Evolutionary conservation across 2,797 vertebrate genomes (phyloP).

Genomic region (Leptoclinus maculatus): DNA sequence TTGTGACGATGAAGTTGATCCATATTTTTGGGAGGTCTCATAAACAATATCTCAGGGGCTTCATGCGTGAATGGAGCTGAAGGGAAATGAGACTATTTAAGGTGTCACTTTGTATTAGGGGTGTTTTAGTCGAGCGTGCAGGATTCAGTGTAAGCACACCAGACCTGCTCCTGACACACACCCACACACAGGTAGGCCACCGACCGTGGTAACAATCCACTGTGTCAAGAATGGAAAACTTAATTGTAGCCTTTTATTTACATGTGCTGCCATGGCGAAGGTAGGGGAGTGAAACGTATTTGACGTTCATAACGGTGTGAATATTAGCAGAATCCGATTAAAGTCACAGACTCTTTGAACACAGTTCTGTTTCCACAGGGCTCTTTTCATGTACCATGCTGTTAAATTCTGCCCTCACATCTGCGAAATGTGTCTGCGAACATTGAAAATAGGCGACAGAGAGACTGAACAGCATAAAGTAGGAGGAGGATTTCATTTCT

Average conservation of each 20-base stretch:
- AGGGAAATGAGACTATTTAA: conserved; percentile 51
- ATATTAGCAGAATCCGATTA: conserved; percentile 2
- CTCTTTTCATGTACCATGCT: conserved; percentile 28
- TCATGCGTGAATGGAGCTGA: conserved; percentile 36
- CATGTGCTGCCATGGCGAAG: not conserved
- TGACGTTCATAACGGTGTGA: conserved; percentile 17
- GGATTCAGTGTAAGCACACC: conserved; percentile 2
- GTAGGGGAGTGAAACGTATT: not conserved
- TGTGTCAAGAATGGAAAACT: conserved; percentile 37
- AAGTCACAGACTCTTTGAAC: not conserved
- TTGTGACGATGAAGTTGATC: conserved; percentile 10
- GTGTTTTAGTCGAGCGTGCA: conserved; percentile 12
- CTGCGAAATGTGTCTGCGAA: not conserved
- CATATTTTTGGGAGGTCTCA: conserved; percentile 43
- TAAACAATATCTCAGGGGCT: conserved; percentile 45
- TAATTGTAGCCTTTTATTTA: conserved; percentile 48
- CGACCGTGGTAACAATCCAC: conserved; percentile 29
- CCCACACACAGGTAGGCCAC: conserved; percentile 44
- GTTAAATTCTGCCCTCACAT: conserved; percentile 38
- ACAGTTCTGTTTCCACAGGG: not conserved
- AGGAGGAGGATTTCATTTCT: not conserved
- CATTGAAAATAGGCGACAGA: not conserved
- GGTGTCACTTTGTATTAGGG: conserved; percentile 47
- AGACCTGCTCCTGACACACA: conserved; percentile 5
- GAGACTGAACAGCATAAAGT: not conserved